A percentile compares a stretch with the other conserved stretches of the same genome.
Evolutionary conservation across 1,140 invertebrate species (phyloP).

Genomic region (Polypedilum vanderplanki): DNA sequence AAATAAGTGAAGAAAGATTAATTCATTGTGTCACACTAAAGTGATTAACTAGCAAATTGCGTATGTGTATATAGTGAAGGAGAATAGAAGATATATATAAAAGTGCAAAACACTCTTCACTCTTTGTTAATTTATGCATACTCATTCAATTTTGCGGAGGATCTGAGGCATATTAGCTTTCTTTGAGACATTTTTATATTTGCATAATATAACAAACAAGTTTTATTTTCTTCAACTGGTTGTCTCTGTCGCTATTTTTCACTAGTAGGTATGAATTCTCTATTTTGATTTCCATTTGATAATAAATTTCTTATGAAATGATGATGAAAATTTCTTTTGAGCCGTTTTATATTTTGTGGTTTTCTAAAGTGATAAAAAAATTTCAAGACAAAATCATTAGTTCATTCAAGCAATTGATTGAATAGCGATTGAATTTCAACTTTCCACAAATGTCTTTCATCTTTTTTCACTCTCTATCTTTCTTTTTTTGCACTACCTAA

Average conservation of each 20-base stretch:
- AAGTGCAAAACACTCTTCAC: background rate
- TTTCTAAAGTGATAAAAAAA: no score
- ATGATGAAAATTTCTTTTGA: no score
- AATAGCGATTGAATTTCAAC: constrained; percentile 1
- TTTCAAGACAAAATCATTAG: no score
- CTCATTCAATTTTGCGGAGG: background rate
- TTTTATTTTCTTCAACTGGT: background rate
- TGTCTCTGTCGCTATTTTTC: no score
- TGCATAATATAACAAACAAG: background rate
- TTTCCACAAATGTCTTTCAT: background rate
- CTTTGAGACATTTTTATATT: background rate
- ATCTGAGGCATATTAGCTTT: background rate
- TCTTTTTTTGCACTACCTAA: constrained; percentile 4
- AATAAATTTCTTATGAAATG: no score
- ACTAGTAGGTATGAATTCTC: no score
- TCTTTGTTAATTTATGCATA: background rate
- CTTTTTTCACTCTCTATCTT: no score
- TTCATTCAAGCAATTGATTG: background rate
- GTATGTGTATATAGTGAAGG: background rate
- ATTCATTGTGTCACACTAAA: background rate
- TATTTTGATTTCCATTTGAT: no score
- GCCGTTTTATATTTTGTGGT: no score
- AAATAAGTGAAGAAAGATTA: background rate
- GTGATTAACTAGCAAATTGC: constrained; percentile 6
- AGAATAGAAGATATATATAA: background rate